A percentile compares a stretch with the other conserved stretches of the same genome.
These are phyloP conservation scores for Oscarella lobularis DNA, from an alignment of 37 sponge, comb jelly and placozoan genomes.

Conservation along the genomic window DNA sequence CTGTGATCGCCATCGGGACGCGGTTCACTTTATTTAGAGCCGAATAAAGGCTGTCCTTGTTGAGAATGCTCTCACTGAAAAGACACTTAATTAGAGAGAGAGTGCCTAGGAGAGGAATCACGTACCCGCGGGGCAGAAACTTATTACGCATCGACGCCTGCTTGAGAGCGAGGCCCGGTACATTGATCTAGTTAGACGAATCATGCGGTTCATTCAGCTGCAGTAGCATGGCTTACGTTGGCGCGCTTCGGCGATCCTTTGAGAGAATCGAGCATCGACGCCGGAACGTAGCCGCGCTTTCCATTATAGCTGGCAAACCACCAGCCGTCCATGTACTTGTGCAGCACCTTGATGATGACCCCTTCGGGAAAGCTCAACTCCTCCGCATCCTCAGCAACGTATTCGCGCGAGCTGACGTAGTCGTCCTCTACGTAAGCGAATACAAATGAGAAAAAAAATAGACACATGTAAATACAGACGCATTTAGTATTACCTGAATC, in stretches of 20 bases:
- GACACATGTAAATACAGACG: no score
- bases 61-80: not conserved
- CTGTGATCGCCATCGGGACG: not conserved
- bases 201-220: no score
- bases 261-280: constrained; percentile 42
- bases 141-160: no score
- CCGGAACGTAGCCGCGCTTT: constrained; percentile 70
- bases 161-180: no score
- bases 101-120: no score
- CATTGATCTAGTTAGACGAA: no score
- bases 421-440: constrained; percentile 18
- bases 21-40: not conserved
- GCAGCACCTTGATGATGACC: constrained; percentile 25
- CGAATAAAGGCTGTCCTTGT: not conserved
- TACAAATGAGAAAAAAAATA: not conserved
- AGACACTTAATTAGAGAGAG: no score
- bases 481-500: no score
- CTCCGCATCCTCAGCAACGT: constrained; percentile 61
- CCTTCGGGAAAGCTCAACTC: constrained; percentile 47
- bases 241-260: not conserved
- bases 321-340: constrained; percentile 73
- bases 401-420: constrained; percentile 23
- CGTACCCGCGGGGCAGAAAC: no score
- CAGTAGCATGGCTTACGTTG: no score
- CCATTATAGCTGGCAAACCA: constrained; percentile 62